These are phyloP conservation scores for Drosophila koepferae DNA, from an alignment of 2,888 invertebrate species.

Conservation along the genomic window DNA sequence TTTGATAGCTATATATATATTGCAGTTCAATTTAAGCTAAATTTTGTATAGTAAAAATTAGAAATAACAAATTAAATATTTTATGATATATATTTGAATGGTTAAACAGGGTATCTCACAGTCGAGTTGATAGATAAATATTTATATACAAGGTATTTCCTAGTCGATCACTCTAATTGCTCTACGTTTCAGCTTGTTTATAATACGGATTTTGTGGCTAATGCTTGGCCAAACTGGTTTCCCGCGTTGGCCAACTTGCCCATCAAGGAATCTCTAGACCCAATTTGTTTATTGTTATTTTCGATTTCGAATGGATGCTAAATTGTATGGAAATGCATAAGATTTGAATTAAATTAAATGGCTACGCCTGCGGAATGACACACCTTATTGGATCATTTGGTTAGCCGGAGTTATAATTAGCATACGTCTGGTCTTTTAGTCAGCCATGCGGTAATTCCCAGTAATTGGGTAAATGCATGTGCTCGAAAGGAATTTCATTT, in stretches of 20 bases:
- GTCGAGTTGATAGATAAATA: neutral
- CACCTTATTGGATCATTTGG: constrained; percentile 38
- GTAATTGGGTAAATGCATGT: neutral
- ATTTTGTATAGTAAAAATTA: too few relatives aligned
- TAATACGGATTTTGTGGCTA: constrained; percentile 39
- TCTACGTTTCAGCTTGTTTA: constrained; percentile 27
- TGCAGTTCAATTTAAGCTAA: too few relatives aligned
- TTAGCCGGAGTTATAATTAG: constrained; percentile 27
- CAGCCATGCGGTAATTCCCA: constrained; percentile 25
- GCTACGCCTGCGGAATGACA: constrained; percentile 41
- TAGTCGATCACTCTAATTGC: neutral
- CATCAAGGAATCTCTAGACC: constrained; percentile 72
- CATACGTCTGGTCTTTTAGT: constrained; percentile 10
- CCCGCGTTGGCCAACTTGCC: constrained; percentile 61
- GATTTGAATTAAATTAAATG: constrained; percentile 67
- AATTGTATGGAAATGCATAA: constrained; percentile 44
- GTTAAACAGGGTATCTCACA: neutral
- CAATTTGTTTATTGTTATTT: constrained; percentile 44
- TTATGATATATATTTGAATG: too few relatives aligned
- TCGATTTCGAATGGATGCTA: constrained; percentile 66
- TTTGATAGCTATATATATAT: too few relatives aligned
- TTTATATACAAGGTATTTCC: constrained; percentile 17
- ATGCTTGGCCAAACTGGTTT: constrained; percentile 71
- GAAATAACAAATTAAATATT: too few relatives aligned
- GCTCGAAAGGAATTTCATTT: neutral